Evolutionary conservation across 2,113 vertebrate genomes (phyloP).

Genomic region (Hemiscyllium ocellatum): DNA sequence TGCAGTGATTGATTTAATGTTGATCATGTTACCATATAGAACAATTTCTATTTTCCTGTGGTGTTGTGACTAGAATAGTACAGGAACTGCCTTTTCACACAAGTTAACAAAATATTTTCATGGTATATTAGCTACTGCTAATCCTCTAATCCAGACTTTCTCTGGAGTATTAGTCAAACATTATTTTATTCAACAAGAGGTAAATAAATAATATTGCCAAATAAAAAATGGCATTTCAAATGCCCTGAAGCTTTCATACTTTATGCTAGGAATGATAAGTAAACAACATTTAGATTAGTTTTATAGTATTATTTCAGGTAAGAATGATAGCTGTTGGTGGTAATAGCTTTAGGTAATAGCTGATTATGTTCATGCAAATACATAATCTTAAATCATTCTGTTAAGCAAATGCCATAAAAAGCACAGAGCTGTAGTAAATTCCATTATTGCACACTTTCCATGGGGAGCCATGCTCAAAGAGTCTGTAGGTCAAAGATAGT

Average conservation of each 20-base stretch:
- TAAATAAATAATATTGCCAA: background rate
- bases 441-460: background rate
- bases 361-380: background rate
- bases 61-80: background rate
- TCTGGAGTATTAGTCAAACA: background rate
- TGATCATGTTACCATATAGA: background rate
- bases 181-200: background rate
- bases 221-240: background rate
- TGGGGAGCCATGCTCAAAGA: background rate
- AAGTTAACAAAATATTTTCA: slow-evolving; percentile 22
- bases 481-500: background rate
- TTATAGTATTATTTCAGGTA: background rate
- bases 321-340: background rate
- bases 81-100: background rate
- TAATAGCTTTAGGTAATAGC: background rate
- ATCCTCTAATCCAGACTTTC: background rate
- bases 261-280: background rate
- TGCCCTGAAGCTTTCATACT: background rate
- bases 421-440: background rate
- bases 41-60: background rate
- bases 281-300: background rate
- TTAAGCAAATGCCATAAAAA: background rate
- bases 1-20: background rate
- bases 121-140: background rate
- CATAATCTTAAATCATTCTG: background rate